Percentiles rank a stretch among this genome's conserved stretches.
Evolutionary conservation across 1,140 invertebrate genomes (phyloP).

Genomic region (Parasteatoda tepidariorum): DNA sequence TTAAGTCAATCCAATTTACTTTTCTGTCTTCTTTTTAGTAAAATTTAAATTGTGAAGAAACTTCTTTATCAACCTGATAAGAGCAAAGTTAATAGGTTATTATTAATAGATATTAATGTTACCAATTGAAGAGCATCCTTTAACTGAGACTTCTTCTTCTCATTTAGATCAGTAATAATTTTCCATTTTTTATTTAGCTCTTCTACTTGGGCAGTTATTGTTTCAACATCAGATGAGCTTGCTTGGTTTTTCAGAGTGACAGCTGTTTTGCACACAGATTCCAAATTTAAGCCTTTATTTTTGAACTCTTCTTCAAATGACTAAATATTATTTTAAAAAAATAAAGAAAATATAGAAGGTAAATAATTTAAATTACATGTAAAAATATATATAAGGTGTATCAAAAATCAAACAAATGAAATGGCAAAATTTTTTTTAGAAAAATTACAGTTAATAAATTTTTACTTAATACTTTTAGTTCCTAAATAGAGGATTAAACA

Average conservation of each 20-base stretch:
- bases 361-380: background rate
- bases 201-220: constrained; percentile 82
- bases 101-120: too few relatives aligned
- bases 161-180: constrained; percentile 80
- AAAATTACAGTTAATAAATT: too few relatives aligned
- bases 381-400: too few relatives aligned
- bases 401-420: too few relatives aligned
- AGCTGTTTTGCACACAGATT: constrained; percentile 88
- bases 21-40: too few relatives aligned
- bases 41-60: too few relatives aligned
- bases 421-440: too few relatives aligned
- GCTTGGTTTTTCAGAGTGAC: constrained; percentile 87
- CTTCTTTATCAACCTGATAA: too few relatives aligned
- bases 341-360: background rate
- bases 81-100: too few relatives aligned
- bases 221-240: constrained; percentile 80
- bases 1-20: too few relatives aligned
- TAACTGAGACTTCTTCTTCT: constrained; percentile 80
- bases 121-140: constrained; percentile 80
- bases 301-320: constrained; percentile 90
- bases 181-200: constrained; percentile 89
- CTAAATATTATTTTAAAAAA: constrained; percentile 55
- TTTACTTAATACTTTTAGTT: too few relatives aligned
- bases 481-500: too few relatives aligned
- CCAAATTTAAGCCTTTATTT: constrained; percentile 86